phyloP scores from a whole-genome alignment of 2,888 invertebrate species.

The Diplolepis rosae region DNA sequence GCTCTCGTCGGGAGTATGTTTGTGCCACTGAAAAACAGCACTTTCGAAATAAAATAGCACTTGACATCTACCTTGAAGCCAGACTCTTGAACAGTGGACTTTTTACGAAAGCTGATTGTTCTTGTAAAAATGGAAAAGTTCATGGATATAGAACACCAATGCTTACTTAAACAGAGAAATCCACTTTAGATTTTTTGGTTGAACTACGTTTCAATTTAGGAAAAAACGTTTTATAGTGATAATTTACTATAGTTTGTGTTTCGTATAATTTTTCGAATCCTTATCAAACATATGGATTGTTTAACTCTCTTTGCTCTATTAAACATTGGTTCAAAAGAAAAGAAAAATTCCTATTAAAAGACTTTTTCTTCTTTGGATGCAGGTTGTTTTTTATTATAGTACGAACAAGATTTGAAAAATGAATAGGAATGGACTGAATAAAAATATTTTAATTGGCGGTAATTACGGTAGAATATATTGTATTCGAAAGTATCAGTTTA shows the following conservation, averaged over 20 bases:
- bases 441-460: not conserved
- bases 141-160: not conserved
- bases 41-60: constrained; percentile 28
- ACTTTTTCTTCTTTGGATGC: not conserved
- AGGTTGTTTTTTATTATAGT: too few relatives aligned
- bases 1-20: constrained; percentile 3
- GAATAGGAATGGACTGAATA: not conserved
- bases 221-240: too few relatives aligned
- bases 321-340: not conserved
- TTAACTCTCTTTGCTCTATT: not conserved
- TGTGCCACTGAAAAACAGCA: constrained; percentile 30
- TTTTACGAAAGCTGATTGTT: not conserved
- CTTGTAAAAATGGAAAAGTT: not conserved
- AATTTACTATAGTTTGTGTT: too few relatives aligned
- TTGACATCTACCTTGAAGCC: constrained; percentile 21
- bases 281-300: not conserved
- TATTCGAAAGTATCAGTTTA: too few relatives aligned
- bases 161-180: not conserved
- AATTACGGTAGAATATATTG: too few relatives aligned
- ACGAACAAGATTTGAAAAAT: not conserved
- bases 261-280: too few relatives aligned
- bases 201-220: too few relatives aligned
- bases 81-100: constrained; percentile 8
- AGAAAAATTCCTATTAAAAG: not conserved
- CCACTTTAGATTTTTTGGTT: too few relatives aligned